Evolutionary conservation across 2,797 vertebrate species (phyloP), one percentile per base, ranked within the genome.

Genomic region (Enteromius trimaculatus): DNA sequence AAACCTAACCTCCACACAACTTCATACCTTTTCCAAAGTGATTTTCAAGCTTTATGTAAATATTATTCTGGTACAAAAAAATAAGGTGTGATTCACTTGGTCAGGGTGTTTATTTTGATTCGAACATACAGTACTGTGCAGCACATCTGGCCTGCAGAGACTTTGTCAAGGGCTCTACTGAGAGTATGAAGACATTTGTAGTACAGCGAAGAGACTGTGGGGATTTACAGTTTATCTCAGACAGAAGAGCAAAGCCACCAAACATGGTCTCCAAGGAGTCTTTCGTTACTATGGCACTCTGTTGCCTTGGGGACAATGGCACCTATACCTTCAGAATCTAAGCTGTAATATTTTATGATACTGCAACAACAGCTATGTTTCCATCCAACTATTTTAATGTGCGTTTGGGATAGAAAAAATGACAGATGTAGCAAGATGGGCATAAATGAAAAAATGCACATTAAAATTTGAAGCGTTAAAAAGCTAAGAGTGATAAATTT

Each of bases 221-320:
- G 79, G 79, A 77, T 55, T 77, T 77, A 77, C 49, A 69, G 81
- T 83, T 82, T 21, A 76, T 76, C 71, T 76, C 44, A 75, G 44
- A 81, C 39, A 81, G 29, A 74, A 65, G 13, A 51, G 44, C 77
- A 29, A 53, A 80, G 34, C 64, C 29, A 49, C 34, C 31, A 68
- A 42, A 58, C 64, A 60, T 8, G 34, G 65, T 77, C 74, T 77
- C 64, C 37, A 70, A 37, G 62, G 60, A 76, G 37, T 65, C 49
- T n/a, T 29, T 10, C 5, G 26, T 77, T 55, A 62, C 71, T 21
- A 60, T 77, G 70, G 72, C 10, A 60, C 39, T 71, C 79, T 65
- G 64, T 49, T 81, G 53, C 62, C 31, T 6, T 62, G 55, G 53
- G 51, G 47, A 65, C 47, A 82, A 31, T 66, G 53, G 4, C 21